A percentile compares a stretch with the other conserved stretches of the same genome.
Evolutionary conservation across 1,140 invertebrate species (phyloP).

Genomic region (Pogonomyrmex barbatus): DNA sequence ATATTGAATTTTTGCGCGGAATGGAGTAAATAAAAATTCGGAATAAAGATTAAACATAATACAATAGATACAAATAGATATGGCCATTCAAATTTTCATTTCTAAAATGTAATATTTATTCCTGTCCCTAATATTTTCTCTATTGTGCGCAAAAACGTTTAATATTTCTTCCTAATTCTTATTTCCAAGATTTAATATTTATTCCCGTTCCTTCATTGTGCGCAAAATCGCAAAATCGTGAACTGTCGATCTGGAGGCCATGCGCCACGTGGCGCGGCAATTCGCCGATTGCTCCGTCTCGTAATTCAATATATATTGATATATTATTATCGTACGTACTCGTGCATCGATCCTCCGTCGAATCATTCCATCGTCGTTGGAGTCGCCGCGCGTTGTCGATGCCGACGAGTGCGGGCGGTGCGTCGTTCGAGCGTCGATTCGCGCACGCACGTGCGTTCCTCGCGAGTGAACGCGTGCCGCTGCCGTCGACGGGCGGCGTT

Average conservation of each 20-base stretch:
- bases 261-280: conserved; percentile 16
- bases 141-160: too few species aligned
- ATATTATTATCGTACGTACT: background rate
- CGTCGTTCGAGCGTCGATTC: conserved; percentile 12
- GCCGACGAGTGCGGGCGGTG: background rate
- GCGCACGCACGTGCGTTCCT: conserved; percentile 40
- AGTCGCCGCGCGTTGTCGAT: conserved; percentile 4
- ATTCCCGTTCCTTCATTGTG: too few species aligned
- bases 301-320: background rate
- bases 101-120: too few species aligned
- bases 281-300: background rate
- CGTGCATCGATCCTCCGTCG: conserved; percentile 9
- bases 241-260: background rate
- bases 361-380: conserved; percentile 13
- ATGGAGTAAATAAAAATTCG: too few species aligned
- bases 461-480: background rate
- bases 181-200: too few species aligned
- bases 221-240: too few species aligned
- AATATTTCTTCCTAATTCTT: too few species aligned
- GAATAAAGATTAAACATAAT: too few species aligned
- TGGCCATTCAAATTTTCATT: too few species aligned
- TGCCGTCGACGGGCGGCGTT: background rate
- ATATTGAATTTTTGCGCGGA: too few species aligned
- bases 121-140: too few species aligned
- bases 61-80: too few species aligned